These are phyloP conservation scores for Acheta domesticus DNA, from an alignment of 2,888 invertebrate genomes.

Conservation along the genomic window DNA sequence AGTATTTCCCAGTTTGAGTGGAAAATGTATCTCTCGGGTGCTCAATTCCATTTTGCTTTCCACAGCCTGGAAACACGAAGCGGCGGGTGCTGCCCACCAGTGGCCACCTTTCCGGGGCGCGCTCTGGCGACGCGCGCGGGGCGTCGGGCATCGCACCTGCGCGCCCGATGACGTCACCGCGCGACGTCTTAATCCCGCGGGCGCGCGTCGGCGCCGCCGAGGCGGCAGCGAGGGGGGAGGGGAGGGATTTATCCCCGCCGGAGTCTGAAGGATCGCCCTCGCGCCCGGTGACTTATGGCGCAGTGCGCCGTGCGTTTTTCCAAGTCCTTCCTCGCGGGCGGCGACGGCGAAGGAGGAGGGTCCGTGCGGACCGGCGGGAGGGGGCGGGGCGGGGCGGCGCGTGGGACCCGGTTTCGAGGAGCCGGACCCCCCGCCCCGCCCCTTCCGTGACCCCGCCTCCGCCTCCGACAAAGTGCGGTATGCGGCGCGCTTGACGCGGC, in stretches of 20 bases:
- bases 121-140: too few species aligned
- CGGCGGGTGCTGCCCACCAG: background rate
- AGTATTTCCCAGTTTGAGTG: too few species aligned
- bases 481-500: background rate
- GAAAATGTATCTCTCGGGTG: too few species aligned
- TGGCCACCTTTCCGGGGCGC: background rate
- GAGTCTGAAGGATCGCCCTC: constrained; percentile 1
- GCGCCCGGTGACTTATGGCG: background rate
- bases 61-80: background rate
- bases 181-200: constrained; percentile 18
- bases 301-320: background rate
- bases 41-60: too few species aligned
- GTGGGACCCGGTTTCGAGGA: constrained; percentile 1
- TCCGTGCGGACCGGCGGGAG: background rate
- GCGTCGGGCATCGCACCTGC: background rate
- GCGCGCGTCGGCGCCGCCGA: background rate
- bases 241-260: background rate
- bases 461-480: background rate
- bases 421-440: background rate
- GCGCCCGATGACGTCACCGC: background rate
- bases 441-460: background rate
- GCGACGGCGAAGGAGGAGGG: background rate
- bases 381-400: background rate
- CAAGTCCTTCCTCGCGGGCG: background rate
- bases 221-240: background rate